Evolutionary conservation across 2,888 invertebrate species (phyloP), one percentile per base, ranked within the genome.

Genomic region (Drosophila neotestacea): DNA sequence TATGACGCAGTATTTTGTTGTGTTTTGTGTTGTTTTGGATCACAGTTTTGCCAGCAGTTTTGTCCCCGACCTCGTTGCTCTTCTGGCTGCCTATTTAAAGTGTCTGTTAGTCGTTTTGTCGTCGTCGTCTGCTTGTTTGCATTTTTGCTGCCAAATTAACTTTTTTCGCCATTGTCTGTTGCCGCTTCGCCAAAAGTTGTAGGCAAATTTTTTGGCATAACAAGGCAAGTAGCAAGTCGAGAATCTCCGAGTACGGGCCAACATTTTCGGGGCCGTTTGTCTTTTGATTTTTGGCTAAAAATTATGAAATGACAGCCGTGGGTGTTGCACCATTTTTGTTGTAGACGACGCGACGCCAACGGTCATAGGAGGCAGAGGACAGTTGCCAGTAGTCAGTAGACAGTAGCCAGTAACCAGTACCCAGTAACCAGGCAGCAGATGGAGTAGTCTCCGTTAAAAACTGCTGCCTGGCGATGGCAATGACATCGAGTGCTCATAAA

Each of bases 61-160:
- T 46, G 55, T 27, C 42, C 41, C 22, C 22, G 3, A 11, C 11
- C 32, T 4, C 44, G 9, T 30, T 38, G 22, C 52, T 22, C 42
- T n/a, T 16, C 59, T 48, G n/a, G 36, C 30, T 46, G 56, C 55
- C 77, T 69, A 67, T 79, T 69, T 70, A 67, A 70, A 79, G 71
- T 76, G 83, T 74, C 77, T 73, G 76, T 39, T 73, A 16, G 70
- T 51, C 59, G 62, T 52, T 54, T 58, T 60, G 68, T 73, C 69
- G 68, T 73, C 66, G 68, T 73, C 66, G 78, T 62, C 73, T 70
- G 78, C 70, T 78, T 88, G 84, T 86, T 86, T 86, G 88, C 76
- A 86, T 87, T 86, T 83, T 81, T 70, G 77, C 73, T 87, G 86
- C 87, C 88, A 88, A 86, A 87, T 88, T 86, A 80, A 83, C 80